These are phyloP conservation scores for Actinernus sp. DNA, from an alignment of 92 coral and sea anemone genomes.

Conservation along the genomic window DNA sequence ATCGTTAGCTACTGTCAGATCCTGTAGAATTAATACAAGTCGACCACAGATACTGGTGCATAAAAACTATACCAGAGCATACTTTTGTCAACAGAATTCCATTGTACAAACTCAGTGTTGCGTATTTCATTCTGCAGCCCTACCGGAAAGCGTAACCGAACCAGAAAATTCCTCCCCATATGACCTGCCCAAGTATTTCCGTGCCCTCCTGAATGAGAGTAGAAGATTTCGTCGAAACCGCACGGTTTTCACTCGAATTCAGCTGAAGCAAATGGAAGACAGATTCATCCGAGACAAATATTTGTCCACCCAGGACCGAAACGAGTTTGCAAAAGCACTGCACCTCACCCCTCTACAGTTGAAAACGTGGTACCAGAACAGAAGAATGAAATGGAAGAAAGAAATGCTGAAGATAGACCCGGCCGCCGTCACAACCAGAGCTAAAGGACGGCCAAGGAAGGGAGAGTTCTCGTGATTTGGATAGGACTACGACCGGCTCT, in stretches of 20 bases:
- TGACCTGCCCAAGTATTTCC: constrained; percentile 83
- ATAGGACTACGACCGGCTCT: no score
- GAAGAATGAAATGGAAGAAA: constrained; percentile 99
- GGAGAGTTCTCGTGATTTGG: constrained; percentile 74
- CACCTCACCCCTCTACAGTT: constrained; percentile 88
- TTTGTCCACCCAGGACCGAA: constrained; percentile 90
- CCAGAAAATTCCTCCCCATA: constrained; percentile 15
- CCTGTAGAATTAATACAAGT: no score
- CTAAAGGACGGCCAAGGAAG: constrained; percentile 87
- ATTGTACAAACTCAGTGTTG: not conserved
- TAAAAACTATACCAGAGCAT: no score
- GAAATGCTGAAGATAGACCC: constrained; percentile 89
- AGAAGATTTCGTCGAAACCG: constrained; percentile 91
- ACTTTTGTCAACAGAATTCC: no score
- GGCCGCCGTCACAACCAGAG: constrained; percentile 80
- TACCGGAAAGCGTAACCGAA: constrained; percentile 2
- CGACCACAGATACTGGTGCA: no score
- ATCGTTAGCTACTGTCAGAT: no score
- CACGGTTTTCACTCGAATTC: constrained; percentile 90
- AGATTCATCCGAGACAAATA: constrained; percentile 78
- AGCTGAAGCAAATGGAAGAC: constrained; percentile 84
- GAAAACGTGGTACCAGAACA: constrained; percentile 97
- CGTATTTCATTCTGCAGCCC: not conserved
- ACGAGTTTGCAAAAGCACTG: constrained; percentile 84
- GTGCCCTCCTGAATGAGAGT: constrained; percentile 75